phyloP scores from a whole-genome alignment of 1,140 invertebrate genomes.

The Nymphalis io region DNA sequence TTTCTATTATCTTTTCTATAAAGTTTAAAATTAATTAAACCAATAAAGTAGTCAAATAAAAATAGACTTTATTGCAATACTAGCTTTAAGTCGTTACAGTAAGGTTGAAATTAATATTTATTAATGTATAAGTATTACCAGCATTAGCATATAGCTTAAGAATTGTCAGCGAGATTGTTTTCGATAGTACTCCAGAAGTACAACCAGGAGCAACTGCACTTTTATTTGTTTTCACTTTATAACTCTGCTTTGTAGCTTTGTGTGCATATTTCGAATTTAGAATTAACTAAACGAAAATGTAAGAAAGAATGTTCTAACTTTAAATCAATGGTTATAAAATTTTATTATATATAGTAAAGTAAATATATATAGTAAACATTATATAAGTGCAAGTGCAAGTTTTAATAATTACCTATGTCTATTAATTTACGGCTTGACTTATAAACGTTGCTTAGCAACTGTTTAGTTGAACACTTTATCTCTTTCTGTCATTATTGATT shows the following conservation, averaged over 20 bases:
- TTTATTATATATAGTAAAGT: too few species aligned
- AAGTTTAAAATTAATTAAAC: background rate
- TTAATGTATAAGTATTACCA: conserved; percentile 8
- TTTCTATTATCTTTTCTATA: background rate
- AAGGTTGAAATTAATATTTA: background rate
- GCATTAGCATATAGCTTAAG: conserved; percentile 24
- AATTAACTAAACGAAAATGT: conserved; percentile 1
- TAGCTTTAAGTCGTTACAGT: background rate
- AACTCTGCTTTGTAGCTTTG: conserved; percentile 2
- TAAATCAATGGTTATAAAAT: background rate
- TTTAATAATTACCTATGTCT: too few species aligned
- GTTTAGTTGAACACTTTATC: too few species aligned
- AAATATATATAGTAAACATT: too few species aligned
- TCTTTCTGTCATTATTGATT: too few species aligned
- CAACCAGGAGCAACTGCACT: conserved; percentile 30
- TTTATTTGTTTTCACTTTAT: conserved; percentile 34
- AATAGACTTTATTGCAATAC: background rate
- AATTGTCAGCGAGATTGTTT: conserved; percentile 62
- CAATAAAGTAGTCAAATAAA: background rate
- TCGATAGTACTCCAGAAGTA: conserved; percentile 46
- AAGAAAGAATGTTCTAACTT: background rate
- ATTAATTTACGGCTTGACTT: too few species aligned
- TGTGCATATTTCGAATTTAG: conserved; percentile 2
- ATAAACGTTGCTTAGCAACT: too few species aligned
- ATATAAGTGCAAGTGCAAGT: too few species aligned